Evolutionary conservation across 53 echinoderm and acorn worm species (phyloP).

Genomic region (Temnopleurus reevesii): DNA sequence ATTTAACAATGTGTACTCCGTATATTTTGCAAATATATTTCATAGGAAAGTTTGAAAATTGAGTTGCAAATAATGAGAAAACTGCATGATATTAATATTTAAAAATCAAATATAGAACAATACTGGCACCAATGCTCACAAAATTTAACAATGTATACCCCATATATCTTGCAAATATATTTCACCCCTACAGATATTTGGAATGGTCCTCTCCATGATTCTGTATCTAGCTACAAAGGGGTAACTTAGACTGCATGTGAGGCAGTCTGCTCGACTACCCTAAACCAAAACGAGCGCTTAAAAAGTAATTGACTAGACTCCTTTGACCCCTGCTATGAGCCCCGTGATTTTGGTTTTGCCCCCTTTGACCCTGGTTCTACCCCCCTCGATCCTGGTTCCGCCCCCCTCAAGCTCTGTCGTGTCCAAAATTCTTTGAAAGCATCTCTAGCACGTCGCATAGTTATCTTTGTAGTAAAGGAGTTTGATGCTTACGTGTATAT

Average conservation of each 20-base stretch:
- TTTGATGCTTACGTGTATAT: no score
- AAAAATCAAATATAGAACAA: no score
- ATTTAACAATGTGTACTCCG: no score
- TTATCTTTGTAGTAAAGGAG: no score
- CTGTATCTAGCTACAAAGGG: constrained; percentile 41
- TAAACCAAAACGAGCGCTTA: constrained; percentile 11
- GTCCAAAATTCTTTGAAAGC: not conserved
- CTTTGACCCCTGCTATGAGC: not conserved
- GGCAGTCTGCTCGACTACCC: constrained; percentile 37
- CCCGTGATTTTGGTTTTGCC: no score
- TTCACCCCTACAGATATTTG: constrained; percentile 51
- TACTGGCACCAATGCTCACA: no score
- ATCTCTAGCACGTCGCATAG: not conserved
- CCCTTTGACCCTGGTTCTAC: not conserved
- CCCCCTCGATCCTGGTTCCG: no score
- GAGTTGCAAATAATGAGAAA: no score
- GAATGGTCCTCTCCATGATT: constrained; percentile 57
- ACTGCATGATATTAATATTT: no score
- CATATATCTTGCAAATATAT: not conserved
- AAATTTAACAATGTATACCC: no score
- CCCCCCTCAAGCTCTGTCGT: not conserved
- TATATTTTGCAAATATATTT: constrained; percentile 4
- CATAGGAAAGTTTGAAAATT: no score
- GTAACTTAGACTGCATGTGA: constrained; percentile 45
- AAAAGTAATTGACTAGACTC: constrained; percentile 34